Evolutionary conservation across 2,113 vertebrate genomes (phyloP), one percentile per base, ranked within the genome.

Genomic region (Chrysemys picta): DNA sequence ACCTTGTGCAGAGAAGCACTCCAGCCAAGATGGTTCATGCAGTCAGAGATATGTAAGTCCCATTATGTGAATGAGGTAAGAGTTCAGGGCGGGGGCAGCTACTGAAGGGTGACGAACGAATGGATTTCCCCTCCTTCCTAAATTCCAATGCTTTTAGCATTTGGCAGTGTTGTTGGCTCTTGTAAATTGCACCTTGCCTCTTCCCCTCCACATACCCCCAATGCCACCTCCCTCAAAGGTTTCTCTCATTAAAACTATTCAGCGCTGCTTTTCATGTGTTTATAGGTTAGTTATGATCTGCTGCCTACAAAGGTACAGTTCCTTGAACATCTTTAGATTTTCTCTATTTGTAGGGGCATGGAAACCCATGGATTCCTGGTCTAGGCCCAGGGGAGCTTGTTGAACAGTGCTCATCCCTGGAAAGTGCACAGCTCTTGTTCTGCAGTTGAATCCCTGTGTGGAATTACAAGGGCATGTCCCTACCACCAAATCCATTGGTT

Each of bases 201-300:
- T 89, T 80, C 79, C 93, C 56, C 47, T 54, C 53, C 79, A 9
- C 2, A 21, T 22, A 56, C 13, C 45, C 38, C 2, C 6, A 59
- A 59, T 86, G n/a, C 21, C n/a, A 38, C 92, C 95, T 94, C 54
- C n/a, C 54, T 94, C 92, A 95, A 96, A 95, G 80, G 92, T 84
- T 95, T 19, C 78, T 92, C 91, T 94, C 82, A 84, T 89, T 96
- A 88, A 93, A 96, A 96, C 87, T 82, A 87, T 90, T 96, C 5
- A 84, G 89, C 88, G 86, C 90, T 89, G 91, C 85, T 97, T 95
- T 96, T 95, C 42, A 25, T 25, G 88, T 96, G 86, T 94, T 96
- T 56, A 21, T 91, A 83, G 83, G 19, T 94, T 93, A 89, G 90
- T 96, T 93, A 84, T 21, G 91, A 90, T 59, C 47, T n/a, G 24